Conservation (phyloP, 1,140 invertebrate species). For the Apis cerana region DNA sequence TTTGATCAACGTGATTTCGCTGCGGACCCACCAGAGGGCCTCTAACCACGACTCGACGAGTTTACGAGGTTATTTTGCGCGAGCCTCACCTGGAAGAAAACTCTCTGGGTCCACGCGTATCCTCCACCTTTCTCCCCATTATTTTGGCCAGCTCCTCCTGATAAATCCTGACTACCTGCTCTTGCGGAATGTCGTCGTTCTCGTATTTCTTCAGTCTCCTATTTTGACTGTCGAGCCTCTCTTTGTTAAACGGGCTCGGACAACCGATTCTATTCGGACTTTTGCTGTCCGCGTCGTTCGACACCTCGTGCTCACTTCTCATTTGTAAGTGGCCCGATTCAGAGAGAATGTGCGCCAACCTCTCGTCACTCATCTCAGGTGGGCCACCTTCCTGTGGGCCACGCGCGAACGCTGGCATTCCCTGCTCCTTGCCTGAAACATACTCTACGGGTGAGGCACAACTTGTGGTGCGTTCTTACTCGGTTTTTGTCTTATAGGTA, state of each 20-base stretch:
- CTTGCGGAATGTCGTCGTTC: constrained; percentile 97
- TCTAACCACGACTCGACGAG: background rate
- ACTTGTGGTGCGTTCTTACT: constrained; percentile 80
- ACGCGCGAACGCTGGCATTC: constrained; percentile 87
- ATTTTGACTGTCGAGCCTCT: constrained; percentile 85
- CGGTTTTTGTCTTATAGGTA: constrained; percentile 61
- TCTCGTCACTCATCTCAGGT: constrained; percentile 94
- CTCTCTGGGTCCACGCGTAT: constrained; percentile 86
- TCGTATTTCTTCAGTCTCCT: constrained; percentile 92
- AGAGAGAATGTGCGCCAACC: constrained; percentile 95
- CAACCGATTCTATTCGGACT: constrained; percentile 88
- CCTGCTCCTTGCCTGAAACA: constrained; percentile 90
- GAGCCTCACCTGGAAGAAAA: constrained; percentile 77
- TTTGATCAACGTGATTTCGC: no score
- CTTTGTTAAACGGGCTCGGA: constrained; percentile 88
- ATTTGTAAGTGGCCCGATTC: constrained; percentile 91
- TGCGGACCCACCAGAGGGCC: background rate
- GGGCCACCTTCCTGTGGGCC: constrained; percentile 85
- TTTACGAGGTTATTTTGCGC: no score
- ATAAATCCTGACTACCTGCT: constrained; percentile 98
- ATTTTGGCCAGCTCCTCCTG: constrained; percentile 97
- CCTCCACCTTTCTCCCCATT: constrained; percentile 89
- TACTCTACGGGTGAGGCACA: constrained; percentile 82
- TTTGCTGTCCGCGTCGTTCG: constrained; percentile 84
- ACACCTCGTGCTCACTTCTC: constrained; percentile 78